phyloP scores from a whole-genome alignment of 1,140 invertebrate genomes.

The Bactericera cockerelli region DNA sequence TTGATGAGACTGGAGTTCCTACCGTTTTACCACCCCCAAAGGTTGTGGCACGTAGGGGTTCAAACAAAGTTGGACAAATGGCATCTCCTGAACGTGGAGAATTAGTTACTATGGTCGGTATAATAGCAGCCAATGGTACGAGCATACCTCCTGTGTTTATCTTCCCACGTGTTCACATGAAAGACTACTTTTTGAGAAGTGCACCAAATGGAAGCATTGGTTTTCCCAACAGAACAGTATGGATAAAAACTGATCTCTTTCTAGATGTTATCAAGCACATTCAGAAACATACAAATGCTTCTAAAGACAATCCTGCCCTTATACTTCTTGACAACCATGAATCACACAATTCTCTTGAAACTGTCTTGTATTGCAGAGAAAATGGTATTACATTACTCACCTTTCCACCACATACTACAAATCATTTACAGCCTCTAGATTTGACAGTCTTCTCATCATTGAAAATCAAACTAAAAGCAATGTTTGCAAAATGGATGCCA shows the following conservation, averaged over 20 bases:
- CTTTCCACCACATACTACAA: constrained; percentile 32
- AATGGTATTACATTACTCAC: constrained; percentile 27
- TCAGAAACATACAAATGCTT: constrained; percentile 17
- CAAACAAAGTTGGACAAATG: constrained; percentile 28
- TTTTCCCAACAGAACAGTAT: constrained; percentile 25
- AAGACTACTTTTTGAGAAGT: constrained; percentile 20
- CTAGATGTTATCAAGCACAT: constrained; percentile 21
- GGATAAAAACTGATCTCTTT: constrained; percentile 25
- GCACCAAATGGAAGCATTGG: constrained; percentile 25
- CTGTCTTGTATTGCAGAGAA: constrained; percentile 18
- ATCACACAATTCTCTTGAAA: background rate
- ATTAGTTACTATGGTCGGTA: constrained; percentile 27
- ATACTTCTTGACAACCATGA: constrained; percentile 28
- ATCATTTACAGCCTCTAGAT: constrained; percentile 34
- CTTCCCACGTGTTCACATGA: constrained; percentile 27
- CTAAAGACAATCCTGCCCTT: constrained; percentile 26
- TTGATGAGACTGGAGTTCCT: constrained; percentile 30
- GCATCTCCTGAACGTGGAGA: constrained; percentile 28
- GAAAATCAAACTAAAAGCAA: constrained; percentile 27
- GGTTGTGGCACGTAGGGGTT: constrained; percentile 26
- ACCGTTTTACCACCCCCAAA: constrained; percentile 31
- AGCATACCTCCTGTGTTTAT: constrained; percentile 30
- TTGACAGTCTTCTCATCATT: constrained; percentile 30
- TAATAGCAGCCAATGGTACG: constrained; percentile 27
- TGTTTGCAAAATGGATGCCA: constrained; percentile 24